Evolutionary conservation across 2,113 vertebrate genomes (phyloP).

Genomic region (Pycnonotus jocosus): DNA sequence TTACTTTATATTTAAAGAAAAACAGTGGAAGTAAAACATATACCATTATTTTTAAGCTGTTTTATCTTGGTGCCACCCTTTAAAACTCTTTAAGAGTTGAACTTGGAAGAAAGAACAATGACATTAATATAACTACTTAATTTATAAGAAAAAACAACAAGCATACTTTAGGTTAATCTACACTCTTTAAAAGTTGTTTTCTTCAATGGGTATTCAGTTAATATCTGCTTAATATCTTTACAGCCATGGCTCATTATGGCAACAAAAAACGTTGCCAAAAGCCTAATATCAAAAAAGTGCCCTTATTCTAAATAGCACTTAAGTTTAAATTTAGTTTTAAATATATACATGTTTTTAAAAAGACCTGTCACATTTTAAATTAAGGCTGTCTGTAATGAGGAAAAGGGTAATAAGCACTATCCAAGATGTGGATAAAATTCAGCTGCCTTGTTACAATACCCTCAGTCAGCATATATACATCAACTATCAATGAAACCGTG

Average conservation of each 20-base stretch:
- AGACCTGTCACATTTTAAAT: not conserved
- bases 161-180: not conserved
- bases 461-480: not conserved
- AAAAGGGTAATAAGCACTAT: not conserved
- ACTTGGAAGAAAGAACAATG: not conserved
- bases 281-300: not conserved
- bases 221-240: not conserved
- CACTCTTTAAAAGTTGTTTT: not conserved
- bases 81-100: not conserved
- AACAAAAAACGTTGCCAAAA: not conserved
- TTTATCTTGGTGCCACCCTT: not conserved
- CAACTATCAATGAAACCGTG: not conserved
- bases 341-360: not conserved
- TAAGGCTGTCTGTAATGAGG: not conserved
- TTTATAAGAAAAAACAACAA: not conserved
- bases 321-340: not conserved
- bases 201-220: not conserved
- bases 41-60: constrained; percentile 50
- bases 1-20: not conserved
- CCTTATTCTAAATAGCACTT: not conserved
- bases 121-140: not conserved
- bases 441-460: not conserved
- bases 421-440: not conserved
- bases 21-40: constrained; percentile 43
- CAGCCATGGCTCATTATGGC: not conserved